Evolutionary conservation across 2,113 vertebrate genomes (phyloP), one percentile per base, ranked within the genome.

Genomic region (Onychostoma macrolepis): DNA sequence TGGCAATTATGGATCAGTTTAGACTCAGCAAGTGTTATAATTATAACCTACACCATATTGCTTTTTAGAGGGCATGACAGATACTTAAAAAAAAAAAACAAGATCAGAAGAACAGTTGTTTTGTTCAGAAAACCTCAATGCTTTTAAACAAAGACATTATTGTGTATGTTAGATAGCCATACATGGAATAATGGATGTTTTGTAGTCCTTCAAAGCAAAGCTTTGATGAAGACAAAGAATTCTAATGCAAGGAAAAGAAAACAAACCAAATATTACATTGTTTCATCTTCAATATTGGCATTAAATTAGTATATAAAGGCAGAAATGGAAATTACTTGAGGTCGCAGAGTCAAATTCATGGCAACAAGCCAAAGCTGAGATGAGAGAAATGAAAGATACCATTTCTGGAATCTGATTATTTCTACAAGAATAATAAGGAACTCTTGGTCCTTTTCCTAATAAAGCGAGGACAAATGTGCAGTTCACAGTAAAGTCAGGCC

Each of bases 381-480:
- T 43, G 2, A 21, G 15, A 50, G 30, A 28, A 33, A 28, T 50
- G 53, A 43, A 43, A 61, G 56, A 43, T 41, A 38, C 48, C 17
- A 6, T 83, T 28, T 76, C 15, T 15, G 56, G 65, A 69, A n/a
- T 77, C 21, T 17, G 10, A 81, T 71, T 65, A 65, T 28, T 58
- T 80, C 79, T 12, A 9, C 12, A 36, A 45, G 43, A 79, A 67
- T n/a, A 78, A 69, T 6, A 11, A n/a, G 67, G 43, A 36, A 65
- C 41, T 36, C 9, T 76, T 21, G 38, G 41, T 33, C 72, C 38
- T 26, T 65, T 56, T 84, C 63, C 26, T 19, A 45, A 63, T 76
- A 76, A 87, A 53, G 78, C 77, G 24, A 84, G 11, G 26, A 80
- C 21, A 74, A 80, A 74, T 82, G 80, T 82, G 41, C 41, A 11